A percentile compares a stretch with the other conserved stretches of the same genome.
Evolutionary conservation across 2,797 vertebrate genomes (phyloP).

Genomic region (Xenentodon cancila): DNA sequence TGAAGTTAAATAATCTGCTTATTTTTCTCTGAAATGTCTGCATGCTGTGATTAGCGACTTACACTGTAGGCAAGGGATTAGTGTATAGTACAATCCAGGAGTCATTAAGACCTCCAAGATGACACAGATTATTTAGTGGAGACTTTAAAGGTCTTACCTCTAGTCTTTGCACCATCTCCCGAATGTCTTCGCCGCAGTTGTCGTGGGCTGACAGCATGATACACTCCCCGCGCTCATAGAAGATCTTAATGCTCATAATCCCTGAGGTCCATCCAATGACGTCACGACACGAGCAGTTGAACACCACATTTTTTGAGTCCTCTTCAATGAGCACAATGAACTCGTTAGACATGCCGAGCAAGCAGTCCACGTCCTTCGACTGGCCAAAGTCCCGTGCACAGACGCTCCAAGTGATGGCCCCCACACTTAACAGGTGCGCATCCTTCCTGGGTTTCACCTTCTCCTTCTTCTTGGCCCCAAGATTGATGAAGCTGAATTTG

Average conservation of each 20-base stretch:
- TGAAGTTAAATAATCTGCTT: constrained; percentile 11
- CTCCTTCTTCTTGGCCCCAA: constrained; percentile 97
- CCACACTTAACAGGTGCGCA: constrained; percentile 90
- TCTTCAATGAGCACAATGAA: constrained; percentile 96
- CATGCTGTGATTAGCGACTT: constrained; percentile 8
- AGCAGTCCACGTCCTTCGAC: constrained; percentile 89
- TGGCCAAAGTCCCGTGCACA: constrained; percentile 92
- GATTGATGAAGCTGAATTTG: constrained; percentile 98
- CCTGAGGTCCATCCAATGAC: constrained; percentile 98
- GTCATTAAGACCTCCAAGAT: constrained; percentile 24
- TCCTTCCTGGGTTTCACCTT: constrained; percentile 91
- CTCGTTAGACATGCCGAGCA: constrained; percentile 95
- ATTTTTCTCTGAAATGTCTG: constrained; percentile 24
- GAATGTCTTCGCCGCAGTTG: constrained; percentile 89
- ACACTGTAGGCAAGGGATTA: background rate
- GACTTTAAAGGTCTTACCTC: constrained; percentile 83
- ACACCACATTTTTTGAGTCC: constrained; percentile 94
- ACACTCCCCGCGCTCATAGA: constrained; percentile 97
- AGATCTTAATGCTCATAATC: constrained; percentile 93
- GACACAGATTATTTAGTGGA: constrained; percentile 25
- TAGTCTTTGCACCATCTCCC: constrained; percentile 93
- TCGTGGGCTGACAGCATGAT: constrained; percentile 91
- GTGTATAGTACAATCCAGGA: constrained; percentile 23
- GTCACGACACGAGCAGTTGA: constrained; percentile 97
- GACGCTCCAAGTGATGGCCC: constrained; percentile 94